A percentile compares a stretch with the other conserved stretches of the same genome.
These are phyloP conservation scores for Drosophila yooni DNA, from an alignment of 2,888 invertebrate species.

Conservation along the genomic window DNA sequence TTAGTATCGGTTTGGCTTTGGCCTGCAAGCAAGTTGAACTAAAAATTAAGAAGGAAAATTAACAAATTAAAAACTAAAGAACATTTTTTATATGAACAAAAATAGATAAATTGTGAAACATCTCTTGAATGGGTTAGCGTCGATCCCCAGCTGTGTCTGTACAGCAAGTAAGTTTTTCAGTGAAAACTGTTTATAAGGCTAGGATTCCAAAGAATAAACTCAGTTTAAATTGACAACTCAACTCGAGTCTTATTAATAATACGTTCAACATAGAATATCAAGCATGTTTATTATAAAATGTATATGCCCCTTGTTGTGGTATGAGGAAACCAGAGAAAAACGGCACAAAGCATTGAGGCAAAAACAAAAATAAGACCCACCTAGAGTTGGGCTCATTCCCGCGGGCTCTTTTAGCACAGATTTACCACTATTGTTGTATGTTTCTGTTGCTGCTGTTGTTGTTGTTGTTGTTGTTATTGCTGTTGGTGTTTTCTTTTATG, in stretches of 20 bases:
- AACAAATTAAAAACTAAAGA: background rate
- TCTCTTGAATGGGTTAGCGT: background rate
- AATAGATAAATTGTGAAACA: background rate
- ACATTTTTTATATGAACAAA: background rate
- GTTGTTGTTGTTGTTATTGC: slow-evolving; percentile 6
- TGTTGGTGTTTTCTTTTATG: slow-evolving; percentile 17
- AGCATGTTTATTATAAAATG: background rate
- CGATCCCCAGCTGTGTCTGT: too few relatives aligned
- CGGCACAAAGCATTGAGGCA: slow-evolving; percentile 19
- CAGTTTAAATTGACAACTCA: background rate
- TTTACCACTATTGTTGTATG: slow-evolving; percentile 50
- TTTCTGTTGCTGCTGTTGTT: slow-evolving; percentile 7
- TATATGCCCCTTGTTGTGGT: slow-evolving; percentile 16
- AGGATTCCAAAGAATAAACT: background rate
- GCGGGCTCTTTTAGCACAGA: slow-evolving; percentile 56
- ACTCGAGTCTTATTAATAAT: background rate
- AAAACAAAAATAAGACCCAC: slow-evolving; percentile 11
- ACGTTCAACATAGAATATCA: background rate
- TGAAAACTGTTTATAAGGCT: background rate
- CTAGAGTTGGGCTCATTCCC: slow-evolving; percentile 26
- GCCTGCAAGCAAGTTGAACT: background rate
- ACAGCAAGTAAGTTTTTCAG: background rate
- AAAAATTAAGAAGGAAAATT: background rate
- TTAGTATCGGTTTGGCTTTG: background rate
- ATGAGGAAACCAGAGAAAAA: slow-evolving; percentile 17